These are phyloP conservation scores for Ctenosaura bakeri DNA, from an alignment of 2,797 vertebrate genomes.

Conservation along the genomic window DNA sequence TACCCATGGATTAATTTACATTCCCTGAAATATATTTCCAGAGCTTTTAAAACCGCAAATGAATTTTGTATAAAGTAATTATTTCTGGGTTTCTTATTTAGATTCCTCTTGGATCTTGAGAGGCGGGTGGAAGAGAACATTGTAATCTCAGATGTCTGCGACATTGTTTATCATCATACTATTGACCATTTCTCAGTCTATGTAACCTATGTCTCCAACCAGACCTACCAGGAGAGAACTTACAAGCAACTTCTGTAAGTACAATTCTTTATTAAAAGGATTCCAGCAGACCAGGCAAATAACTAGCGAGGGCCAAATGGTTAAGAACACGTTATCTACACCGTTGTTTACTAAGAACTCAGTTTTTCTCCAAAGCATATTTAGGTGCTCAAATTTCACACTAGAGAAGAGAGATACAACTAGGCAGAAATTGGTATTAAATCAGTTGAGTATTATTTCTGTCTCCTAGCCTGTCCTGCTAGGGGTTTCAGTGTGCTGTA, in stretches of 20 bases:
- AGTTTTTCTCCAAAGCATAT: neutral
- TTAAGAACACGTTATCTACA: neutral
- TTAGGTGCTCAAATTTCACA: neutral
- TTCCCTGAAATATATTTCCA: neutral
- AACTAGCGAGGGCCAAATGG: slow-evolving; percentile 16
- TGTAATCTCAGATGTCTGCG: slow-evolving; percentile 93
- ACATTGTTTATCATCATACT: slow-evolving; percentile 90
- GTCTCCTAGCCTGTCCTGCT: neutral
- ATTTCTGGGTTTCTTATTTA: slow-evolving; percentile 70
- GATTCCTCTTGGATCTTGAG: slow-evolving; percentile 95
- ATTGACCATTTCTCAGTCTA: slow-evolving; percentile 90
- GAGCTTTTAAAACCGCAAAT: neutral
- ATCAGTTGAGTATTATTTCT: neutral
- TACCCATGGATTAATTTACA: neutral
- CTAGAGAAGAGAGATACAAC: neutral
- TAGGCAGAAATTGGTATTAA: neutral
- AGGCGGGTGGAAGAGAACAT: slow-evolving; percentile 93
- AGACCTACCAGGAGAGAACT: slow-evolving; percentile 96
- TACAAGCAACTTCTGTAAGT: slow-evolving; percentile 96
- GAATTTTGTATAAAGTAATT: slow-evolving; percentile 20
- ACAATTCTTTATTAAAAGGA: slow-evolving; percentile 5
- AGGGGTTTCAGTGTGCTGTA: too few relatives aligned
- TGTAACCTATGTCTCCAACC: slow-evolving; percentile 95
- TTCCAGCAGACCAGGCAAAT: accelerated
- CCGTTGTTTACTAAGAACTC: slow-evolving; percentile 19